Conservation (phyloP, 2,797 vertebrate genomes). For the Sus cebifrons region DNA sequence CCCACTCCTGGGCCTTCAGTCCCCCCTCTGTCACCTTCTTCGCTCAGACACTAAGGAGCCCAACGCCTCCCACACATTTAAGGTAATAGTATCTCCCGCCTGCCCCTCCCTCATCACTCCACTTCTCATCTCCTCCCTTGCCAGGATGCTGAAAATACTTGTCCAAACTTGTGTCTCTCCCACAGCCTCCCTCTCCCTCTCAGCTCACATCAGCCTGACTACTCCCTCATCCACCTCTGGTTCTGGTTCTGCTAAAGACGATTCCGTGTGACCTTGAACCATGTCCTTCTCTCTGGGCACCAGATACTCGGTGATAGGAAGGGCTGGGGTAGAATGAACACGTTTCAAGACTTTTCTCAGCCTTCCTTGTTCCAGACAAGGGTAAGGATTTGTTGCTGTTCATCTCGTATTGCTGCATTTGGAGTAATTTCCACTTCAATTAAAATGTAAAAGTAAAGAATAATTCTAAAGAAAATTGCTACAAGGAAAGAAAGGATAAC, state of each 20-base stretch:
- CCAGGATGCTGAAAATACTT: background rate
- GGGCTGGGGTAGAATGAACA: rapidly evolving
- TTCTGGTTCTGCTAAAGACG: background rate
- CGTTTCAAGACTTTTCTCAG: background rate
- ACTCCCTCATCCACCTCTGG: background rate
- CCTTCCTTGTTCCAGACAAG: background rate
- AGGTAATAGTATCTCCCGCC: background rate
- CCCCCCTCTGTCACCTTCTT: background rate
- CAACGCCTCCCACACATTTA: background rate
- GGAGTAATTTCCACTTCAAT: background rate
- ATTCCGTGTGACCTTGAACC: background rate
- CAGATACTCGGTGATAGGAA: background rate
- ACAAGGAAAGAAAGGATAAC: background rate
- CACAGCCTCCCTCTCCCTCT: rapidly evolving
- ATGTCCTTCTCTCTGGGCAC: background rate
- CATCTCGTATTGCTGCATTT: background rate
- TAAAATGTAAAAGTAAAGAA: background rate
- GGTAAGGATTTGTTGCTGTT: background rate
- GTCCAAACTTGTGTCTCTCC: background rate
- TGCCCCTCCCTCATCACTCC: background rate
- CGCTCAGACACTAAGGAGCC: background rate
- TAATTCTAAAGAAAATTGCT: constrained; percentile 4
- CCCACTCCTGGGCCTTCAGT: background rate
- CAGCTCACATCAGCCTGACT: background rate
- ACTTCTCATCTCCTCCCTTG: rapidly evolving